Evolutionary conservation across 2,113 vertebrate genomes (phyloP).

Genomic region (Heterotis niloticus): DNA sequence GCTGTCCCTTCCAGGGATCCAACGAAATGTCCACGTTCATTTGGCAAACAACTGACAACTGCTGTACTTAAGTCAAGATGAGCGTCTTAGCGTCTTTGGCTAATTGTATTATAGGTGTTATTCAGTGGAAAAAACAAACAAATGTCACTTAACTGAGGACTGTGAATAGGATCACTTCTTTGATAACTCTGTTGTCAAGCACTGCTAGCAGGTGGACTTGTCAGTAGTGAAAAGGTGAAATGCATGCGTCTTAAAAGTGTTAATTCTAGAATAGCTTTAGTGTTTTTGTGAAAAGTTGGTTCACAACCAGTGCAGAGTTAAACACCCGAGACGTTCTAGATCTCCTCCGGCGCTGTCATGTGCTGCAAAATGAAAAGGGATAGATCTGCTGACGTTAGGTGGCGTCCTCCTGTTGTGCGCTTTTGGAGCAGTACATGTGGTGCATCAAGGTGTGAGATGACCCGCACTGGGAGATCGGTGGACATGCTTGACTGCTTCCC

Average conservation of each 20-base stretch:
- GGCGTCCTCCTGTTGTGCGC: too few species aligned
- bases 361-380: not conserved
- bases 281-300: constrained; percentile 10
- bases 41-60: too few species aligned
- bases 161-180: not conserved
- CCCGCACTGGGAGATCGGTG: too few species aligned
- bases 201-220: constrained; percentile 2
- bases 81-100: too few species aligned
- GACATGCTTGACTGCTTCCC: too few species aligned
- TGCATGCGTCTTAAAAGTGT: constrained; percentile 5
- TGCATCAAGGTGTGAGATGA: too few species aligned
- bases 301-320: not conserved
- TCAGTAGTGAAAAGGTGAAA: constrained; percentile 13
- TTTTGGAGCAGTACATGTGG: too few species aligned
- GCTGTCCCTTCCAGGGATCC: too few species aligned
- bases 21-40: too few species aligned
- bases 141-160: not conserved
- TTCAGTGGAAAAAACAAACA: not conserved
- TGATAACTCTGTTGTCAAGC: constrained; percentile 6
- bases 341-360: not conserved
- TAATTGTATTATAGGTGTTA: too few species aligned
- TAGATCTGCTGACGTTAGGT: too few species aligned
- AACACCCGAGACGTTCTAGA: not conserved
- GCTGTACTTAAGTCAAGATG: too few species aligned
- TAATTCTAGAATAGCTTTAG: not conserved